Evolutionary conservation across 1,140 invertebrate species (phyloP).

Genomic region (Calosoma granatense): DNA sequence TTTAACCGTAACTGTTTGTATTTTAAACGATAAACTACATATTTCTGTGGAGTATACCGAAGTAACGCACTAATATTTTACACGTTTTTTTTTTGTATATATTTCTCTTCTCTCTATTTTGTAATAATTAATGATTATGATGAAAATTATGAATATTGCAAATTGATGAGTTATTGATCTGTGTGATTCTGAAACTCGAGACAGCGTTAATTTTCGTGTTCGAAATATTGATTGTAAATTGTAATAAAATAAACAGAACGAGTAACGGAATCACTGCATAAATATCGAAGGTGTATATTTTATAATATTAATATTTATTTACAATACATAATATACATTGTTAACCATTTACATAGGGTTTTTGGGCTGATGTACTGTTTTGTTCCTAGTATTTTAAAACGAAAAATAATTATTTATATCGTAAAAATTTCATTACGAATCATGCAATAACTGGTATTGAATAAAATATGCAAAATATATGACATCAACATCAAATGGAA

Average conservation of each 20-base stretch:
- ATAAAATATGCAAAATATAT: not conserved
- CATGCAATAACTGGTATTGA: not conserved
- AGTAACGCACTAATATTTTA: not conserved
- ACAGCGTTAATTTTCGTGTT: no score
- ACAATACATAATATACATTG: no score
- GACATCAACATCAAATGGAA: no score
- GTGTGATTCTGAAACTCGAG: no score
- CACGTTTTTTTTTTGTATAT: not conserved
- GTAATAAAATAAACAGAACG: no score
- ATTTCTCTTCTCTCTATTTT: no score
- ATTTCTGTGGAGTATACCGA: not conserved
- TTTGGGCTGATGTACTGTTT: not conserved
- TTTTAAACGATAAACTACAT: no score
- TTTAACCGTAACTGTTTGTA: not conserved
- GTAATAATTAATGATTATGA: not conserved
- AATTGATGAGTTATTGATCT: not conserved
- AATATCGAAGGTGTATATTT: not conserved
- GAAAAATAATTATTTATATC: not conserved
- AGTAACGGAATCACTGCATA: no score
- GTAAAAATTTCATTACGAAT: no score
- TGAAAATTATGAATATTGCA: not conserved
- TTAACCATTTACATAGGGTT: not conserved
- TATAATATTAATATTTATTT: not conserved
- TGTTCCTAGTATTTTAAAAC: slow-evolving; percentile 4
- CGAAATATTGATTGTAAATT: no score